A percentile compares a stretch with the other conserved stretches of the same genome.
phyloP scores from a whole-genome alignment of 2,113 vertebrate genomes.

The Columba janthina region DNA sequence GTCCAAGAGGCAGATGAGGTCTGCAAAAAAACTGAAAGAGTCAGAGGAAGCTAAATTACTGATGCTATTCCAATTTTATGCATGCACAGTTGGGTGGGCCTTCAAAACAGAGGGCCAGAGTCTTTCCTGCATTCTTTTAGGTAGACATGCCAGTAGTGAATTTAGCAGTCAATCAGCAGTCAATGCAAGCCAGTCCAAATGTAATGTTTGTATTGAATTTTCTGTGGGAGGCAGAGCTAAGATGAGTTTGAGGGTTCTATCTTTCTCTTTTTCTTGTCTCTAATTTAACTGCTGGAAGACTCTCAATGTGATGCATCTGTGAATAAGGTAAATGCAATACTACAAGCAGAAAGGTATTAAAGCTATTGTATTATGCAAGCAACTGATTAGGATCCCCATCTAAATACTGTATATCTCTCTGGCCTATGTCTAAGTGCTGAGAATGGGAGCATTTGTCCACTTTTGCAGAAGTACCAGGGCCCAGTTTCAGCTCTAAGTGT shows the following conservation, averaged over 20 bases:
- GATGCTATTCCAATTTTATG: constrained; percentile 1
- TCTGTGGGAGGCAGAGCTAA: not conserved
- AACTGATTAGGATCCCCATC: not conserved
- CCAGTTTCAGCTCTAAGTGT: not conserved
- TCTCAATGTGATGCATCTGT: not conserved
- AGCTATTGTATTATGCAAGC: not conserved
- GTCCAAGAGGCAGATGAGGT: not conserved
- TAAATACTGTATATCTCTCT: not conserved
- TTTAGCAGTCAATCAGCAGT: constrained; percentile 2
- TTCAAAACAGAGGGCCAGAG: not conserved
- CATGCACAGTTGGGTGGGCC: not conserved
- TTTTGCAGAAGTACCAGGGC: not conserved
- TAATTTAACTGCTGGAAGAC: not conserved
- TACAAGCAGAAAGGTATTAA: not conserved
- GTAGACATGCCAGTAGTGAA: not conserved
- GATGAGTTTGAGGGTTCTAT: not conserved
- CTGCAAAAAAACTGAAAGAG: not conserved
- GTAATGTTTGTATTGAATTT: constrained; percentile 13
- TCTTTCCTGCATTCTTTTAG: not conserved
- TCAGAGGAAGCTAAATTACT: not conserved
- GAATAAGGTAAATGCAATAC: not conserved
- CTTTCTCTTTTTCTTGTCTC: not conserved
- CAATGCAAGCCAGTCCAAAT: not conserved
- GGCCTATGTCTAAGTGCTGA: not conserved
- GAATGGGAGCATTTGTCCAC: not conserved